phyloP scores from a whole-genome alignment of 2,797 vertebrate species.

The Gymnoscopelus microlampas region DNA sequence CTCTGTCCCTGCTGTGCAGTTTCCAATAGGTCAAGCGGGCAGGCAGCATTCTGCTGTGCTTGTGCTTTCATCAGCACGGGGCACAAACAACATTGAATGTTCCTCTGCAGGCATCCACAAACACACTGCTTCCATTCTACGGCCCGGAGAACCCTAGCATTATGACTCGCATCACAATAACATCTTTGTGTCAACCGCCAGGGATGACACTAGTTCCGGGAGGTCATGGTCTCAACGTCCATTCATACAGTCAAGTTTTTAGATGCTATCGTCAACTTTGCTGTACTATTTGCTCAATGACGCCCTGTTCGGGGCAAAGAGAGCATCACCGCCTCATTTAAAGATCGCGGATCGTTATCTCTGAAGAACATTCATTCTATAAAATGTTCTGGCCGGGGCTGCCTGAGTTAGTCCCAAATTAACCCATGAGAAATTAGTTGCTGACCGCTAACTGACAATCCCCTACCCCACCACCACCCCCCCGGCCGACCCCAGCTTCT shows the following conservation, averaged over 20 bases:
- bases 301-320: constrained; percentile 21
- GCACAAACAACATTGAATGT: constrained; percentile 74
- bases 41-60: constrained; percentile 77
- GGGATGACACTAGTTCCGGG: constrained; percentile 48
- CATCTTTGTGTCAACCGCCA: constrained; percentile 61
- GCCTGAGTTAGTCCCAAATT: constrained; percentile 33
- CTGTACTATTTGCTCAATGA: constrained; percentile 11
- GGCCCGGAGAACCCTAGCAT: constrained; percentile 59
- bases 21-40: constrained; percentile 70
- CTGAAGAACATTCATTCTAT: constrained; percentile 23
- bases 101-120: constrained; percentile 72
- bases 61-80: constrained; percentile 76
- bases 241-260: background rate
- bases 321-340: background rate
- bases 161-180: constrained; percentile 72
- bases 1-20: constrained; percentile 55
- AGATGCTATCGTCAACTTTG: constrained; percentile 8
- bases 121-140: constrained; percentile 79
- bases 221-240: constrained; percentile 47
- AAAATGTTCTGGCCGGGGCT: constrained; percentile 3
- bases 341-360: constrained; percentile 19
- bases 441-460: constrained; percentile 55
- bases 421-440: constrained; percentile 50
- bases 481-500: constrained; percentile 10
- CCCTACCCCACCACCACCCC: constrained; percentile 9